phyloP scores from a whole-genome alignment of 2,797 vertebrate genomes.

The Sylvilagus floridanus region DNA sequence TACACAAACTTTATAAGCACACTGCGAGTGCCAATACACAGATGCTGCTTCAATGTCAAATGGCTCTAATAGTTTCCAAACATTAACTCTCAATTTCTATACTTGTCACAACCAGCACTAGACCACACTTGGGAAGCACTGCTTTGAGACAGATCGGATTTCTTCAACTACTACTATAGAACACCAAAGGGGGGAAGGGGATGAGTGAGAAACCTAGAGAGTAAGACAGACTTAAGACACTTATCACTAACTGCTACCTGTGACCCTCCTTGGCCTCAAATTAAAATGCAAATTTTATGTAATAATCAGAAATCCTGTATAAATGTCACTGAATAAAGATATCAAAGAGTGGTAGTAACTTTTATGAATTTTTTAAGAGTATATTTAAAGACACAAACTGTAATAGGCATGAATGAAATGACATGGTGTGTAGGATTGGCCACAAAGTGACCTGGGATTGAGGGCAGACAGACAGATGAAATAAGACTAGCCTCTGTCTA shows the following conservation, averaged over 20 bases:
- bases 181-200: not conserved
- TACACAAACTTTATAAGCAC: not conserved
- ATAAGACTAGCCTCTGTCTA: not conserved
- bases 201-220: not conserved
- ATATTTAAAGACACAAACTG: not conserved
- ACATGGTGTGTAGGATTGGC: not conserved
- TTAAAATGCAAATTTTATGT: not conserved
- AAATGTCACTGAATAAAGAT: not conserved
- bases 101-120: not conserved
- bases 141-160: not conserved
- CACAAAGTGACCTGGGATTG: not conserved
- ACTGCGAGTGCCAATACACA: not conserved
- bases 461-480: too few relatives aligned
- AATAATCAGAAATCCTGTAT: slow-evolving; percentile 2
- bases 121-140: not conserved
- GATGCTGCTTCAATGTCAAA: not conserved
- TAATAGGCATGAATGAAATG: not conserved
- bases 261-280: not conserved
- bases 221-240: not conserved
- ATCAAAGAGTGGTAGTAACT: not conserved
- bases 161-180: not conserved
- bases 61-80: not conserved
- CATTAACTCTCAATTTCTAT: not conserved
- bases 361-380: not conserved
- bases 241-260: not conserved